Conservation (phyloP, 2,113 vertebrate species). For the Ploceus nigricollis region DNA sequence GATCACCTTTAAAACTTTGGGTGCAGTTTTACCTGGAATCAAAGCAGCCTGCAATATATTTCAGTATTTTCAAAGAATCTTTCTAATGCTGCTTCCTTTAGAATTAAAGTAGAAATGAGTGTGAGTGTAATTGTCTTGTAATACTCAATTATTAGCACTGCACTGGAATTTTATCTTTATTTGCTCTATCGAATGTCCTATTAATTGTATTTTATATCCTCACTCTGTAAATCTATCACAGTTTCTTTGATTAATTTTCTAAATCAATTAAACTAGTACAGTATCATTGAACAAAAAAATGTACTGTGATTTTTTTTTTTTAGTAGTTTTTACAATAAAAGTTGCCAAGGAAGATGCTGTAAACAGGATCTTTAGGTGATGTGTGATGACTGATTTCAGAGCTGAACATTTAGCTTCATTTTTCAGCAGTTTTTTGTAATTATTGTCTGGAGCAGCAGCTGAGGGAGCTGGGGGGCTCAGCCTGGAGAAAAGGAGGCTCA, state of each 20-base stretch:
- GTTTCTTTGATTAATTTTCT: conserved; percentile 23
- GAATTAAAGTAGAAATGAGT: not conserved
- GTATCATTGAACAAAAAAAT: not conserved
- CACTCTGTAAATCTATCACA: conserved; percentile 4
- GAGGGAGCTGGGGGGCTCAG: not conserved
- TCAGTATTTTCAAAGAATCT: not conserved
- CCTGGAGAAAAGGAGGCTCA: not conserved
- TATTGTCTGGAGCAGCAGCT: not conserved
- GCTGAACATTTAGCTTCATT: not conserved
- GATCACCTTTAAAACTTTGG: not conserved
- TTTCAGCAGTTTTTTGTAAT: not conserved
- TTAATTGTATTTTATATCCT: conserved; percentile 36
- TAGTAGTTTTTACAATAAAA: not conserved
- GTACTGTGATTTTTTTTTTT: not conserved
- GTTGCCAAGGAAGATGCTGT: not conserved
- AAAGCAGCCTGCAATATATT: not conserved
- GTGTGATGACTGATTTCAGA: not conserved
- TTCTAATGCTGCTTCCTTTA: not conserved
- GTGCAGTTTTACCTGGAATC: not conserved
- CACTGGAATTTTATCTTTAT: conserved; percentile 42
- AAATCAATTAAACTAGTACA: not conserved
- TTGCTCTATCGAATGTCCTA: conserved; percentile 46
- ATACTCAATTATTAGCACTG: conserved; percentile 36
- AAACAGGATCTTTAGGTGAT: not conserved
- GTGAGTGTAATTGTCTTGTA: not conserved